Conservation (phyloP, 2,888 invertebrate species). For the Caradrina kadenii region DNA sequence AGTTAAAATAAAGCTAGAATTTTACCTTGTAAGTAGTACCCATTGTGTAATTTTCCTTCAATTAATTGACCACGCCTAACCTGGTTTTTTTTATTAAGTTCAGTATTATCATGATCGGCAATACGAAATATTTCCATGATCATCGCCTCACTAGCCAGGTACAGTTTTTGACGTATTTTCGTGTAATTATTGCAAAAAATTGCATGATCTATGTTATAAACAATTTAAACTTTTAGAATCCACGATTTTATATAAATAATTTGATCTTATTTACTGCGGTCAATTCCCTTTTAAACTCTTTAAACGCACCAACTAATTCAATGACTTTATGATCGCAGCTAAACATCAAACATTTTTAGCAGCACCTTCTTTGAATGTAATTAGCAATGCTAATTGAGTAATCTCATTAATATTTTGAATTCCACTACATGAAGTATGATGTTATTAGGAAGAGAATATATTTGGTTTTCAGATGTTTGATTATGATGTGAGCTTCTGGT, state of each 20-base stretch:
- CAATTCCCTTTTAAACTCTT: too few species aligned
- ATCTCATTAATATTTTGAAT: slow-evolving; percentile 23
- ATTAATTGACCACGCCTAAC: neutral
- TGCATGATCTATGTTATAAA: neutral
- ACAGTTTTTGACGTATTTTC: neutral
- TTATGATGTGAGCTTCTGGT: neutral
- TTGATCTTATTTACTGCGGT: neutral
- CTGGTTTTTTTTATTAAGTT: neutral
- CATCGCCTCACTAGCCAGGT: neutral
- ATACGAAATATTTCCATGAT: neutral
- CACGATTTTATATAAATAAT: neutral
- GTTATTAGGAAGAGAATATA: slow-evolving; percentile 25
- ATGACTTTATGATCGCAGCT: slow-evolving; percentile 29
- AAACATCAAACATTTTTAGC: slow-evolving; percentile 25
- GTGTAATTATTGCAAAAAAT: neutral
- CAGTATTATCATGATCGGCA: neutral
- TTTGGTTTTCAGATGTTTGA: slow-evolving; percentile 5
- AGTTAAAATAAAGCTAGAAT: neutral
- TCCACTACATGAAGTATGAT: slow-evolving; percentile 12
- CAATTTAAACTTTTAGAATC: neutral
- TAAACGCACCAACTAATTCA: slow-evolving; percentile 25
- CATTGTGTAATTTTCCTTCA: neutral
- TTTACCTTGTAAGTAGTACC: neutral
- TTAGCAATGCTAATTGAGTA: slow-evolving; percentile 26
- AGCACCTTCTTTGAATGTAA: slow-evolving; percentile 21